Conservation (phyloP, 2,113 vertebrate species). For the Plestiodon gilberti region DNA sequence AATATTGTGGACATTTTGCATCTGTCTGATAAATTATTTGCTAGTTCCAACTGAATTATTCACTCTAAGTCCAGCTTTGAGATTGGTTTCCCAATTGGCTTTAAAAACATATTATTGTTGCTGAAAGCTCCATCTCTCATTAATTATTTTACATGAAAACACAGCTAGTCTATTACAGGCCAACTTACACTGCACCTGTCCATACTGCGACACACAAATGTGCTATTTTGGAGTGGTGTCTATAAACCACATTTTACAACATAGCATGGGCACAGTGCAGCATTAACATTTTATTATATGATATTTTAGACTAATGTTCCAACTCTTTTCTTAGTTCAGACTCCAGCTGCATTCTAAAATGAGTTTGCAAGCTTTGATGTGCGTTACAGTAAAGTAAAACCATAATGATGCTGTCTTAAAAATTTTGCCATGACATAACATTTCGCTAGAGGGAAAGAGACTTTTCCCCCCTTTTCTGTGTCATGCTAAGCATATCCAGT, state of each 20-base stretch:
- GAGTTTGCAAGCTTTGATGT: constrained; percentile 7
- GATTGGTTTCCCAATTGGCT: accelerated
- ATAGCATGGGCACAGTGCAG: background rate
- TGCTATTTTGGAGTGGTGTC: background rate
- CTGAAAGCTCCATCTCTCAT: background rate
- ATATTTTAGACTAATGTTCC: background rate
- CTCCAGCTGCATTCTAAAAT: constrained; percentile 12
- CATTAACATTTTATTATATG: background rate
- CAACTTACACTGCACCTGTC: background rate
- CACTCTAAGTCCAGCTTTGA: background rate
- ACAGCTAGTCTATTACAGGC: background rate
- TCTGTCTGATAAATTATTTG: constrained; percentile 1
- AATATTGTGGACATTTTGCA: accelerated
- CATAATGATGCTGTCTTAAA: background rate
- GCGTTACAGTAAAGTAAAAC: constrained; percentile 15
- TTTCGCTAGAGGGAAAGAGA: background rate
- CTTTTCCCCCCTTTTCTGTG: background rate
- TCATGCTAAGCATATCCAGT: constrained; percentile 11
- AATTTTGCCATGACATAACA: background rate
- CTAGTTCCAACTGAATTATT: constrained; percentile 5
- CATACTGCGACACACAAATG: accelerated
- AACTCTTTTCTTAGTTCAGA: constrained; percentile 13
- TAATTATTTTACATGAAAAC: background rate
- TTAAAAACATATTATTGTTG: background rate
- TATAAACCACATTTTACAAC: background rate